These are phyloP conservation scores for Coenonympha glycerion DNA, from an alignment of 2,888 invertebrate species.

Conservation along the genomic window DNA sequence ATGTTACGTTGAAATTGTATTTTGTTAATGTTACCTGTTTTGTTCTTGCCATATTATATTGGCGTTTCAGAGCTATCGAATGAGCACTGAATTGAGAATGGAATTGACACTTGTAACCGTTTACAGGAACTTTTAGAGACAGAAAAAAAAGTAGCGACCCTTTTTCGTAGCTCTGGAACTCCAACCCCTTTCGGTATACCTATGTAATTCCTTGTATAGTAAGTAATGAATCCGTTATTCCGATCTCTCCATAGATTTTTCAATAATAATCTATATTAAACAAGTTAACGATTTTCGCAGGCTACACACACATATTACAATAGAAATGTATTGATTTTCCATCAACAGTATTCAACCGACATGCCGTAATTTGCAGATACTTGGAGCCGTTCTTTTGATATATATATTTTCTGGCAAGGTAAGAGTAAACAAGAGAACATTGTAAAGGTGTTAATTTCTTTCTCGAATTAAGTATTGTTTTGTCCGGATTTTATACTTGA, in stretches of 20 bases:
- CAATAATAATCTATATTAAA: conserved; percentile 56
- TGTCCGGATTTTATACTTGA: conserved; percentile 69
- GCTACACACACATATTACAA: conserved; percentile 74
- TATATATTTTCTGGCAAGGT: conserved; percentile 57
- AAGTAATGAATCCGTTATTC: conserved; percentile 72
- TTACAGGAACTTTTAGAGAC: background rate
- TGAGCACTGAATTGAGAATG: background rate
- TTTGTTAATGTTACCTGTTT: conserved; percentile 71
- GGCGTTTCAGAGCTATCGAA: conserved; percentile 55
- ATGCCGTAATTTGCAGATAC: conserved; percentile 73
- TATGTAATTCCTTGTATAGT: conserved; percentile 64
- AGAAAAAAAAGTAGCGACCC: background rate
- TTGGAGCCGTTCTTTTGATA: conserved; percentile 67
- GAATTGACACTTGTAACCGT: conserved; percentile 41
- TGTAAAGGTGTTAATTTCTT: conserved; percentile 31
- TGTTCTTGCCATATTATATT: conserved; percentile 49
- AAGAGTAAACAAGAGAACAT: conserved; percentile 42
- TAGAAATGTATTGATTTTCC: conserved; percentile 72
- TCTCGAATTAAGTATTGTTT: conserved; percentile 37
- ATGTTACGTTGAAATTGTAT: conserved; percentile 68
- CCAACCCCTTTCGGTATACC: conserved; percentile 39
- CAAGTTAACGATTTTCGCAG: conserved; percentile 54
- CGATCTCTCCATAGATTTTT: conserved; percentile 71
- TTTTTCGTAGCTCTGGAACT: conserved; percentile 50
- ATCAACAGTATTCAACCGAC: conserved; percentile 69